Base-by-base conservation (phyloP, 2,113 vertebrate species). In the Pterocles orientalis region DNA sequence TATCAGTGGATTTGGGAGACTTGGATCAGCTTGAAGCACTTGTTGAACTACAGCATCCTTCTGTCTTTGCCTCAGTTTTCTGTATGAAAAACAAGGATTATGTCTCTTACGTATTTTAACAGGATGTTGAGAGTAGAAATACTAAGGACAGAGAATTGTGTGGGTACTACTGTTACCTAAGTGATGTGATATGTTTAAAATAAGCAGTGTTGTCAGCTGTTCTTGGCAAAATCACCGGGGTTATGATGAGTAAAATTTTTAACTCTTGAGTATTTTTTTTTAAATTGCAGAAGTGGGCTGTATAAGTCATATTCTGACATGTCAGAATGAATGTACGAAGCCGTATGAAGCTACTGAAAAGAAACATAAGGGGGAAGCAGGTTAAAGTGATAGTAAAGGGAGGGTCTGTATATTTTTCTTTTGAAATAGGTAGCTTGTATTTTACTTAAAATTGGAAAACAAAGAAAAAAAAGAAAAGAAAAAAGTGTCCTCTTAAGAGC, bases 401-500 rank as follows among this genome's bases (percentile, higher is more conserved):
- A 92, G 60, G 29, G 64, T 51, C 48, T 86, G 33, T 64, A 21
- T 45, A 14, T 92, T 94, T 85, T 82, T 65, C 10, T 81, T 84
- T 57, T 88, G 45, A 19, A 82, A 13, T 45, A 36, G 24, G 12
- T 75, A 71, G 69, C 60, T 92, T 56, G 20, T 76, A 57, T 87
- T 82, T 82, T 87, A 62, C 45, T 79, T 43, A 6, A 68, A 90
- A 62, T 62, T 77, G 60, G 2, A 14, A 0, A 16, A 39, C 58
- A 50, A 7, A 41, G 13, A 68, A 66, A 60, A 10, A 41, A 25
- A 8, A 76, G 12, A 50, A 29, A 64, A 70, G 11, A 10, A 60
- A 69, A 51, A 86, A 60, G 10, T 92, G 83, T 80, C 92, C 92
- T 86, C 83, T 94, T 92, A 96, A 96, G 88, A 96, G 77, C 77